Conservation (phyloP, 2,888 invertebrate genomes). For the Acronicta aceris region DNA sequence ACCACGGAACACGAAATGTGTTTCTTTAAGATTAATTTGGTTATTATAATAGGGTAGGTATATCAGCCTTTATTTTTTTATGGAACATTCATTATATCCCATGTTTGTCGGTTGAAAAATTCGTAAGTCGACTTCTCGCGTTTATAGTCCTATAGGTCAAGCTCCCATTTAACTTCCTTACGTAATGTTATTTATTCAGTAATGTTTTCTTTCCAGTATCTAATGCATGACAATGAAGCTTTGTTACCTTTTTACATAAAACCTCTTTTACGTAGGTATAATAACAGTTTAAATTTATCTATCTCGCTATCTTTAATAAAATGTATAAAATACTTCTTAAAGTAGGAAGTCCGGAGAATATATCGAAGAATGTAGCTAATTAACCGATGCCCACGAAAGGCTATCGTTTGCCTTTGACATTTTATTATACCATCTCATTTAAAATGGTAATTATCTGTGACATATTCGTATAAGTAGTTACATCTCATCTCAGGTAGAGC, state of each 20-base stretch:
- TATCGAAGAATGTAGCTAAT: slow-evolving; percentile 29
- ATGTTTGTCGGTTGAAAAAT: too few species aligned
- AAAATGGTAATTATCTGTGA: slow-evolving; percentile 51
- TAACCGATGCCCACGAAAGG: slow-evolving; percentile 26
- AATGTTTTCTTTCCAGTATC: slow-evolving; percentile 1
- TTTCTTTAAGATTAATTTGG: slow-evolving; percentile 16
- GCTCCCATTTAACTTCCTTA: slow-evolving; percentile 23
- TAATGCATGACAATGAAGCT: too few species aligned
- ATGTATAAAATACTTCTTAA: neutral
- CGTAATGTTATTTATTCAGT: slow-evolving; percentile 24
- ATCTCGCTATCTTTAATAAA: slow-evolving; percentile 7
- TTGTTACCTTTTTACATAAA: neutral
- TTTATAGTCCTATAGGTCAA: slow-evolving; percentile 14
- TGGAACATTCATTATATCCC: too few species aligned
- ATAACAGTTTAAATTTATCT: slow-evolving; percentile 1
- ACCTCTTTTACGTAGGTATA: neutral
- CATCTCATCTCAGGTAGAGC: slow-evolving; percentile 31
- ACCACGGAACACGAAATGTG: slow-evolving; percentile 2
- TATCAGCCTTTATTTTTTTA: too few species aligned
- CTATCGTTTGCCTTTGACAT: slow-evolving; percentile 44
- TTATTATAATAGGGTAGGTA: too few species aligned
- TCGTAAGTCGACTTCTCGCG: neutral
- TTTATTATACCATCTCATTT: slow-evolving; percentile 51
- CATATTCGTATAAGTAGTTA: slow-evolving; percentile 37
- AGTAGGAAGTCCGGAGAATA: slow-evolving; percentile 14